Base-by-base conservation (phyloP, 2,797 vertebrate genomes). In the Threskiornis aethiopicus region DNA sequence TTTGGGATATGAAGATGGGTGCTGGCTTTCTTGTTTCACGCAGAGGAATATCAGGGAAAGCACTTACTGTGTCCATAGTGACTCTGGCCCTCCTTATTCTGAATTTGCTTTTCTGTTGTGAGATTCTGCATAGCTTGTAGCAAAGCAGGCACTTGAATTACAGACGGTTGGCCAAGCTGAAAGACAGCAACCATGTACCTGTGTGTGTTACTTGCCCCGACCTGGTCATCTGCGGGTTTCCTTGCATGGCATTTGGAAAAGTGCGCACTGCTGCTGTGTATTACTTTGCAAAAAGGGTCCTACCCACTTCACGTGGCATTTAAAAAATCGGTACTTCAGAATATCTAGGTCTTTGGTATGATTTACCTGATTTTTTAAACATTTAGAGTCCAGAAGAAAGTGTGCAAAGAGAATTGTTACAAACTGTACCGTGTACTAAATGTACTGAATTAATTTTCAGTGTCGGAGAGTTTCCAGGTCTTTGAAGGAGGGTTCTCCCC, bases 251-350 rank as follows among this genome's bases (percentile, higher is more conserved):
- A 7, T 72, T 61, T 44, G 35, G 57, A 44, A 52, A 31, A 16
- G 28, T 13, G 10, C 0, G 0, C 1, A 5, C 26, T 19, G 33
- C 37, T 71, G 57, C 77, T 59, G 35, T 17, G 9, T 16, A 21
- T 14, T 52, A 33, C 49, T 61, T 35, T 67, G 31, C 39, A 61
- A 19, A 64, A n/a, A 20, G 37, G 24, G 8, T 35, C 52, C 35
- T 76, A 0, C 35, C 13, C 6, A 5, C 65, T 64, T 41, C 26
- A 28, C 0, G 1, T 58, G 47, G 13, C 24, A 7, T 66, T 77
- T 42, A 4, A 77, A 44, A 58, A 46, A 51, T 3, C 0, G 7
- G 5, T 47, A 37, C 10, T 31, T 41, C 24, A 35, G 58, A 52
- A 87, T n/a, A 52, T 41, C 16, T 13, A 20, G 41, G n/a, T 55